Conservation (phyloP, 1,140 invertebrate genomes). For the Apis florea region DNA sequence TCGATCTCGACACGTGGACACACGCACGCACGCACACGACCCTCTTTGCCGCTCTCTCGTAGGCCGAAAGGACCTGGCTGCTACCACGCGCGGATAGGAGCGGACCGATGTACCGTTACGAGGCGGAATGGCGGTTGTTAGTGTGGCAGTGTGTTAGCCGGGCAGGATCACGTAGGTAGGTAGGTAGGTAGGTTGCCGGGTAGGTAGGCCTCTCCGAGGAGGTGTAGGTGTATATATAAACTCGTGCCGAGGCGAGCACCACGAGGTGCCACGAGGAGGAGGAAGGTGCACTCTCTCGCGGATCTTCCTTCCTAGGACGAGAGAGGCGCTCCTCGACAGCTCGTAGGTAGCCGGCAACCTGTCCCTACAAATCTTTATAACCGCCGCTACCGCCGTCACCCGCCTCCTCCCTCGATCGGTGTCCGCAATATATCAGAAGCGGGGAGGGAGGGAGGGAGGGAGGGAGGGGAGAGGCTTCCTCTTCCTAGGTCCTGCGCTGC, state of each 20-base stretch:
- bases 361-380: slow-evolving; percentile 71
- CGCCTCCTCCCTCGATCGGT: neutral
- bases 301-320: slow-evolving; percentile 44
- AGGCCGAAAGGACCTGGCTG: slow-evolving; percentile 55
- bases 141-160: slow-evolving; percentile 75
- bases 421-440: slow-evolving; percentile 44
- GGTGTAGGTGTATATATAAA: slow-evolving; percentile 54
- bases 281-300: slow-evolving; percentile 14
- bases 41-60: neutral
- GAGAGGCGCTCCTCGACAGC: too few relatives aligned
- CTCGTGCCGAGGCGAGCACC: slow-evolving; percentile 7
- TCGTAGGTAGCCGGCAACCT: slow-evolving; percentile 64
- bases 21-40: too few relatives aligned
- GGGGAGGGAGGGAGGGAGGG: too few relatives aligned
- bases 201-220: slow-evolving; percentile 23
- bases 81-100: slow-evolving; percentile 41
- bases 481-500: slow-evolving; percentile 39
- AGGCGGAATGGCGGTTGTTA: slow-evolving; percentile 68
- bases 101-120: slow-evolving; percentile 71
- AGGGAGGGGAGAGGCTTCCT: neutral
- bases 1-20: too few relatives aligned
- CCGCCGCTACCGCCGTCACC: slow-evolving; percentile 40
- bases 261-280: slow-evolving; percentile 24
- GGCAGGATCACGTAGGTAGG: slow-evolving; percentile 69
- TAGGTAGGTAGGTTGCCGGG: slow-evolving; percentile 62